phyloP scores from a whole-genome alignment of 2,888 invertebrate genomes.

The Scrobipalpa costella region DNA sequence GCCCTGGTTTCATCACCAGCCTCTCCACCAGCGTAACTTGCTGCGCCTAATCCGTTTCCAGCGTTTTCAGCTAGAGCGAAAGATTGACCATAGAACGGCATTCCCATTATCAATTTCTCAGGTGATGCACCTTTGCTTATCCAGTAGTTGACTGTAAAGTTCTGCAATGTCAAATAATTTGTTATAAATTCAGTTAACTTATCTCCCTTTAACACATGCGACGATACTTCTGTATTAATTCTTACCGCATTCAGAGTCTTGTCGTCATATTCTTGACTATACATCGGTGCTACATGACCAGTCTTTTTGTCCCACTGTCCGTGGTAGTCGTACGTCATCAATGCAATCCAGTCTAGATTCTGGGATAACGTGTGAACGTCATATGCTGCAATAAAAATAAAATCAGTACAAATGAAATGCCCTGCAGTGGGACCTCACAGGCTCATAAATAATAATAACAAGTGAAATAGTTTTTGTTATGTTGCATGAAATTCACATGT shows the following conservation, averaged over 20 bases:
- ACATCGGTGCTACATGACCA: slow-evolving; percentile 95
- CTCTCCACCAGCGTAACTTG: slow-evolving; percentile 92
- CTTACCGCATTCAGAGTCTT: slow-evolving; percentile 86
- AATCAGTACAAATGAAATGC: slow-evolving; percentile 13
- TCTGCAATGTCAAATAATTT: slow-evolving; percentile 68
- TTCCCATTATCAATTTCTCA: slow-evolving; percentile 90
- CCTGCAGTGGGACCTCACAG: too few relatives aligned
- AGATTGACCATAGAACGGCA: slow-evolving; percentile 94
- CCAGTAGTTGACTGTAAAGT: slow-evolving; percentile 94
- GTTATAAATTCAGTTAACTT: too few relatives aligned
- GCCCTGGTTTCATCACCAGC: slow-evolving; percentile 94
- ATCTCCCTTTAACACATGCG: neutral
- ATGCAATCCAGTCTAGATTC: slow-evolving; percentile 93
- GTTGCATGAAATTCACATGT: too few relatives aligned
- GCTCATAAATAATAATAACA: too few relatives aligned
- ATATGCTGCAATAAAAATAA: slow-evolving; percentile 73
- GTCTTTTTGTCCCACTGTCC: slow-evolving; percentile 96
- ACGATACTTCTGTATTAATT: neutral
- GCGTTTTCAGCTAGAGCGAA: slow-evolving; percentile 87
- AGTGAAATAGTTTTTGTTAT: too few relatives aligned
- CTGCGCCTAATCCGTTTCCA: slow-evolving; percentile 85
- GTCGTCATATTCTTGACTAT: slow-evolving; percentile 87
- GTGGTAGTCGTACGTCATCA: slow-evolving; percentile 96
- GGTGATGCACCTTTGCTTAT: slow-evolving; percentile 88
- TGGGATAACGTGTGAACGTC: slow-evolving; percentile 88